Conservation (phyloP, 2,888 invertebrate genomes). For the Erynnis tages region DNA sequence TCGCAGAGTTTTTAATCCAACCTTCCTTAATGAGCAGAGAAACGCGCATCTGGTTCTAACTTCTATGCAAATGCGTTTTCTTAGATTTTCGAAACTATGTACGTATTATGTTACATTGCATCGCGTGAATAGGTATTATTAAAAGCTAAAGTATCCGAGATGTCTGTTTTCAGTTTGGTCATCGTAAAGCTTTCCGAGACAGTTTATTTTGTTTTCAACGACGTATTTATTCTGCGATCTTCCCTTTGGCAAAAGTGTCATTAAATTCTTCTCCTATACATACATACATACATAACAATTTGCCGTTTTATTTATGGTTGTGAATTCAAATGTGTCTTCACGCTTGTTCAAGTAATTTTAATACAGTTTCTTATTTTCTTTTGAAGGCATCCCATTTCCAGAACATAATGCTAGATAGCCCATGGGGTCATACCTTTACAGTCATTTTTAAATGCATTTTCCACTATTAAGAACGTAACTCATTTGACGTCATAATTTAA, state of each 20-base stretch:
- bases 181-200: constrained; percentile 11
- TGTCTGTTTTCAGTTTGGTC: constrained; percentile 9
- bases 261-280: too few relatives aligned
- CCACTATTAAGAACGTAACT: too few relatives aligned
- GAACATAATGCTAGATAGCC: too few relatives aligned
- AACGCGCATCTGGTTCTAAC: constrained; percentile 55
- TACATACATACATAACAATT: too few relatives aligned
- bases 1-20: constrained; percentile 39
- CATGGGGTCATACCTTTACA: too few relatives aligned
- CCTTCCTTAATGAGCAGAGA: constrained; percentile 70
- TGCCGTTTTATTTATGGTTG: too few relatives aligned
- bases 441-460: too few relatives aligned
- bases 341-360: too few relatives aligned
- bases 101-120: constrained; percentile 29
- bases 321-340: too few relatives aligned
- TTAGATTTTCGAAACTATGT: constrained; percentile 63
- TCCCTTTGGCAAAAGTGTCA: neutral
- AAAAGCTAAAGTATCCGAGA: constrained; percentile 30
- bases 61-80: constrained; percentile 70
- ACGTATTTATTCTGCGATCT: constrained; percentile 4
- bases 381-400: too few relatives aligned
- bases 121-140: constrained; percentile 45
- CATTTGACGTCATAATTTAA: too few relatives aligned
- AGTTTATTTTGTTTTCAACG: constrained; percentile 16
- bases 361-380: too few relatives aligned